Base-by-base conservation (phyloP, 2,888 invertebrate genomes). In the Cremastobaeus sp. region DNA sequence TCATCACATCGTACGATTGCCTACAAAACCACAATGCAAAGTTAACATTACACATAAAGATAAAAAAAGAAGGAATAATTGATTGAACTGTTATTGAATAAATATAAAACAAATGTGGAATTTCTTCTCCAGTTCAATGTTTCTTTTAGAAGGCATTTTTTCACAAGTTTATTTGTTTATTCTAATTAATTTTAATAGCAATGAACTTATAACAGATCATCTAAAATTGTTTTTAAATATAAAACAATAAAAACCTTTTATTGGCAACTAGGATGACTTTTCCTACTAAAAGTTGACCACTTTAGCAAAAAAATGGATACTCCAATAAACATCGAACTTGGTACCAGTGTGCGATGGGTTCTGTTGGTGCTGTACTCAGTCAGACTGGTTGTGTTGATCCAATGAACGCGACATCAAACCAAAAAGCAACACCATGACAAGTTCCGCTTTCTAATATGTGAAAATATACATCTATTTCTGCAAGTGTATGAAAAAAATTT, bases 341-440 rank as follows among this genome's bases (percentile, higher is more conserved):
- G 88, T 99, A 99, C 99, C 99, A 99, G 88, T 99, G 99, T 20
- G 99, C 99, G 14, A 99, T 89, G 0, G 98, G 97, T 87, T 99
- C 98, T 1, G 98, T 98, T 0, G 99, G 99, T 0, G 98, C 94
- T 3, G 99, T 99, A 4, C 98, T 98, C 25, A 99, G 88, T 98
- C 99, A 99, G 65, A 99, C 94, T 70, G 96, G 94, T 84, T 96
- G 94, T 69, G 92, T 92, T 41, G 92, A 92, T 30, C 99, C 98
- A 68, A 95, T 93, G 89, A 99, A 99, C 77, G 98, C 94, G 17
- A 99, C 98, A 89, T 99, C 98, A 88, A 99, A 99, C 99, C 99
- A 99, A 89, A 99, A 99, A 12, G 99, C 99, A 76, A 99, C 89
- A 0, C 99, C 99, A 84, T 99, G 99, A 78, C 98, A 95, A 48